phyloP scores from a whole-genome alignment of 2,888 invertebrate genomes.

The Meteorus colon region DNA sequence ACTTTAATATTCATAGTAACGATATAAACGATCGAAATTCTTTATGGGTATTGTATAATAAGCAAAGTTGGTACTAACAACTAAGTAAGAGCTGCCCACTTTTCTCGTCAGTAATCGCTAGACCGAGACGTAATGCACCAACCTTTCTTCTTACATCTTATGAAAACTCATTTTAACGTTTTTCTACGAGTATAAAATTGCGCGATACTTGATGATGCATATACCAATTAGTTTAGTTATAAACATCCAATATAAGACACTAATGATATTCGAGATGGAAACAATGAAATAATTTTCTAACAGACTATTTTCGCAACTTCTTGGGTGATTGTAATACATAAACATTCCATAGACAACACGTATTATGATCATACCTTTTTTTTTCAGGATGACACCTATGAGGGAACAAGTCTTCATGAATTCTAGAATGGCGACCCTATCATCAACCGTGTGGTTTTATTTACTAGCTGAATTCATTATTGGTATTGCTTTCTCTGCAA shows the following conservation, averaged over 20 bases:
- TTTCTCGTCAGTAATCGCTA: neutral
- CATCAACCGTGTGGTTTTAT: constrained; percentile 62
- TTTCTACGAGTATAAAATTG: neutral
- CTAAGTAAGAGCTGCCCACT: constrained; percentile 9
- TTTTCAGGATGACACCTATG: constrained; percentile 59
- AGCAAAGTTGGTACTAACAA: neutral
- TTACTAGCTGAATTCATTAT: constrained; percentile 64
- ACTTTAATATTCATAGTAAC: neutral
- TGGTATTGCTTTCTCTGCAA: constrained; percentile 57
- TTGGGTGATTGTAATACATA: too few relatives aligned
- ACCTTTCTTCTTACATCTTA: constrained; percentile 4
- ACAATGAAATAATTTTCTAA: too few relatives aligned
- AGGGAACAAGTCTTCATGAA: constrained; percentile 53
- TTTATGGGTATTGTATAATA: constrained; percentile 13
- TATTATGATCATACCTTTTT: constrained; percentile 40
- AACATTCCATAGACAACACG: too few relatives aligned
- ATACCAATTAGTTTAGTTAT: too few relatives aligned
- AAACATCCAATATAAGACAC: too few relatives aligned
- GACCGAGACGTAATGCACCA: neutral
- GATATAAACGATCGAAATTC: neutral
- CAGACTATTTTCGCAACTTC: too few relatives aligned
- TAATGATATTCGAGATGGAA: too few relatives aligned
- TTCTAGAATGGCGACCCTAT: constrained; percentile 54
- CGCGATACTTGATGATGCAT: too few relatives aligned
- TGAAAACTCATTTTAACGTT: constrained; percentile 11